Base-by-base conservation (phyloP, 2,888 invertebrate genomes). In the Heliconius charithonia region DNA sequence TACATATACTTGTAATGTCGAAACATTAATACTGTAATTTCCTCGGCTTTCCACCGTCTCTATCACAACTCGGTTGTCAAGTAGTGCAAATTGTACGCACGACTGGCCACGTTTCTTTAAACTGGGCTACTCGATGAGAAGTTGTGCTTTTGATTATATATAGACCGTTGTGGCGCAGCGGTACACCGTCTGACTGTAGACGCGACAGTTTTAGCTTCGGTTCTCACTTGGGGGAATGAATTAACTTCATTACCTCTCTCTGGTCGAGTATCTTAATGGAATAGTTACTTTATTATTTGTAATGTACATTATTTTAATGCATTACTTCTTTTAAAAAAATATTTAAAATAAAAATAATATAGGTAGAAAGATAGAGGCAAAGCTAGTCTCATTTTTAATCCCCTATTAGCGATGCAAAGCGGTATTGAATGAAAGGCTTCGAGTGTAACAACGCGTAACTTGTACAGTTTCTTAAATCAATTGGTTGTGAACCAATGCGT, bases 51-150 rank as follows among this genome's bases (percentile, higher is more conserved):
- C 82, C 82, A 83, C 81, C 51, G 76, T 69, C 80, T 78, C 76
- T 78, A 80, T 71, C 70, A 80, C 83, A 83, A 81, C 74, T 83
- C 80, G 79, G 83, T 83, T 83, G 83, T 79, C 82, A 85, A 86
- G 86, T 88, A 83, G 89, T 87, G 86, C 90, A 85, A 84, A 85
- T 83, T 84, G 85, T 84, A 90, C 89, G 92, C 91, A 92, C 91
- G 92, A 88, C 85, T 89, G 90, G 80, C 69, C 78, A 80, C 78
- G 77, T 81, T 81, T 81, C 75, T 80, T 78, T 80, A 78, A 76
- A 62, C 73, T 59, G 63, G 74, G 74, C 74, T 74, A 74, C 63
- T 41, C 41, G 63, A 74, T 41, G 41, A 74, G 65, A 37, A 37
- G 59, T 59, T 72, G 56, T 59, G 41, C 41, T 45, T 56, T 72